phyloP scores from a whole-genome alignment of 2,888 invertebrate genomes.

The Drosophila suboccidentalis region DNA sequence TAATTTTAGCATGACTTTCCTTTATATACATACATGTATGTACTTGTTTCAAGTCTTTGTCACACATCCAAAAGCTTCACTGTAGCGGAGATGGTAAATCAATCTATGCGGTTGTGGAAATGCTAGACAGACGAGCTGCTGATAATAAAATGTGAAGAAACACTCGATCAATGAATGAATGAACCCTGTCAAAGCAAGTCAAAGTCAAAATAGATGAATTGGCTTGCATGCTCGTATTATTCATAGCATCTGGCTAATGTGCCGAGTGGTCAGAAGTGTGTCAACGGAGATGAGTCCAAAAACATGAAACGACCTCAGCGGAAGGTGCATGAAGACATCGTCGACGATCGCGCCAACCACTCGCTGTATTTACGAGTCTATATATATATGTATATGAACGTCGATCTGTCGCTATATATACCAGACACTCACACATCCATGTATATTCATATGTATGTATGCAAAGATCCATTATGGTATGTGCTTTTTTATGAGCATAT shows the following conservation, averaged over 20 bases:
- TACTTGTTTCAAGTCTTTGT: neutral
- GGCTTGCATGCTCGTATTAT: constrained; percentile 2
- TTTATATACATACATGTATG: too few species aligned
- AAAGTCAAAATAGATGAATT: constrained; percentile 5
- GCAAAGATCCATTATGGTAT: constrained; percentile 70
- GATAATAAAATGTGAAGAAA: constrained; percentile 1
- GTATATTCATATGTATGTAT: constrained; percentile 24
- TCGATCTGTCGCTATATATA: constrained; percentile 39
- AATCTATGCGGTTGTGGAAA: neutral
- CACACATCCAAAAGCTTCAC: neutral
- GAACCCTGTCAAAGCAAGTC: constrained; percentile 30
- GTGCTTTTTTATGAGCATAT: constrained; percentile 72
- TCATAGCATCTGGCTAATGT: constrained; percentile 3
- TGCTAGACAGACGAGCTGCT: neutral
- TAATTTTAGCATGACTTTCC: neutral
- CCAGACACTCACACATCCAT: constrained; percentile 11
- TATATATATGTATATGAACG: constrained; percentile 10
- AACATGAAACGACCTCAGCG: constrained; percentile 42
- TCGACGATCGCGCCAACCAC: constrained; percentile 35
- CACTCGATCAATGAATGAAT: constrained; percentile 41
- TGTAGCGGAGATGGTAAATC: neutral
- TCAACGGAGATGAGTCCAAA: constrained; percentile 49
- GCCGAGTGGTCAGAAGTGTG: constrained; percentile 51
- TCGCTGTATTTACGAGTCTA: constrained; percentile 26
- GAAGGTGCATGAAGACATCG: constrained; percentile 35